phyloP scores from a whole-genome alignment of 2,113 vertebrate genomes.

The Centrocercus urophasianus region DNA sequence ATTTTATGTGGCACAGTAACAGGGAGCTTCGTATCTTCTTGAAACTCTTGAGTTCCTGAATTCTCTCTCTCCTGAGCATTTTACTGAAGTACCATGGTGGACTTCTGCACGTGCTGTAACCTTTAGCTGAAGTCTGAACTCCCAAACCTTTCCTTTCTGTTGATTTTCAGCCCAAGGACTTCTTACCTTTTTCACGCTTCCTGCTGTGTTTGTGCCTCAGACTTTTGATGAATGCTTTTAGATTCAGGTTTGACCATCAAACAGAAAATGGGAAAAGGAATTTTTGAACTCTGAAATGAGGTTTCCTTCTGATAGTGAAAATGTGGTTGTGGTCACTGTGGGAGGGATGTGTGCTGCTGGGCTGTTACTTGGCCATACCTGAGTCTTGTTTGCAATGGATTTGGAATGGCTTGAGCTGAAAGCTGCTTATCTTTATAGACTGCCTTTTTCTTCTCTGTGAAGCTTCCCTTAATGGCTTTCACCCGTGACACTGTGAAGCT shows the following conservation, averaged over 20 bases:
- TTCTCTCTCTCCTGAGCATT: not conserved
- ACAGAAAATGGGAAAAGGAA: not conserved
- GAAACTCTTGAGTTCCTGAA: not conserved
- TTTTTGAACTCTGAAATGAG: not conserved
- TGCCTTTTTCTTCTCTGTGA: not conserved
- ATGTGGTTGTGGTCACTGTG: not conserved
- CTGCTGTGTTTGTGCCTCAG: not conserved
- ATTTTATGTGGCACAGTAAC: fast-evolving
- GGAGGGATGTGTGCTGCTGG: not conserved
- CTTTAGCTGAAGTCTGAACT: not conserved
- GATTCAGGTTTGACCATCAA: not conserved
- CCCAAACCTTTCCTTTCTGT: not conserved
- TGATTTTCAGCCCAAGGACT: not conserved
- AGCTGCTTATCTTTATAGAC: not conserved
- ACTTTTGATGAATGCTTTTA: fast-evolving
- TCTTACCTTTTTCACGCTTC: not conserved
- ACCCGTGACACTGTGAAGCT: not conserved
- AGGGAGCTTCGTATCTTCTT: not conserved
- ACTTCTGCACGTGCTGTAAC: not conserved
- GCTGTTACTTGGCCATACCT: not conserved
- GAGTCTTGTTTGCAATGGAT: not conserved
- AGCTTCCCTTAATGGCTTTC: not conserved
- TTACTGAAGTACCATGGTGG: not conserved
- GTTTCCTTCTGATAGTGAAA: not conserved
- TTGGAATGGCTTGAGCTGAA: not conserved